A percentile compares a stretch with the other conserved stretches of the same genome.
phyloP scores from a whole-genome alignment of 2,797 vertebrate species.

The Epinephelus awoara region DNA sequence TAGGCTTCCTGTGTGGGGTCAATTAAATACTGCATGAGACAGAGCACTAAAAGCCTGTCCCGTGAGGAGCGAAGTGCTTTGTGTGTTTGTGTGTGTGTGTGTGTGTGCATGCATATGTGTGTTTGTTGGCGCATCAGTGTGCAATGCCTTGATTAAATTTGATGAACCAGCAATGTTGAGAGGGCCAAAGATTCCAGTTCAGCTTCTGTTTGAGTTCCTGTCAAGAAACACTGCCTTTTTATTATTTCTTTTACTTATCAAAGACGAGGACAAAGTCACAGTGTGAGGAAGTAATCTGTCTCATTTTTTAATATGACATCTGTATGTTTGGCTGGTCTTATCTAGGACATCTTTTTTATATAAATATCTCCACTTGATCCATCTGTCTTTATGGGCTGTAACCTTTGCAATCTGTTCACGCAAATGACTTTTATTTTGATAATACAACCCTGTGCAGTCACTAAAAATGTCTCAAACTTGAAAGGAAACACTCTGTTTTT shows the following conservation, averaged over 20 bases:
- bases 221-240: conserved; percentile 20
- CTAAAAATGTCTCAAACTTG: background rate
- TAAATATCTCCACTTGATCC: conserved; percentile 2
- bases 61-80: conserved; percentile 84
- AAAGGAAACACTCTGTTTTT: background rate
- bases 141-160: conserved; percentile 87
- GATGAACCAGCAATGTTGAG: conserved; percentile 84
- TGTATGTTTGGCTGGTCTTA: conserved; percentile 17
- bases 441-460: background rate
- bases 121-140: conserved; percentile 75
- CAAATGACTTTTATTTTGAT: conserved; percentile 9
- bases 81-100: conserved; percentile 63
- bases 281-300: background rate
- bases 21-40: conserved; percentile 92
- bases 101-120: conserved; percentile 25
- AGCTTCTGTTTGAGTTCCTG: conserved; percentile 53
- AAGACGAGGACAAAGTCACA: conserved; percentile 8
- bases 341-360: conserved; percentile 32
- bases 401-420: background rate
- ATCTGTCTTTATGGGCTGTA: background rate
- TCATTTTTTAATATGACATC: background rate
- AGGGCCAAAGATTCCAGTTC: conserved; percentile 64
- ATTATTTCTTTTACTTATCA: background rate
- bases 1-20: conserved; percentile 89
- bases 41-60: conserved; percentile 90